phyloP scores from a whole-genome alignment of 1,140 invertebrate genomes.

The Ceratitis capitata region DNA sequence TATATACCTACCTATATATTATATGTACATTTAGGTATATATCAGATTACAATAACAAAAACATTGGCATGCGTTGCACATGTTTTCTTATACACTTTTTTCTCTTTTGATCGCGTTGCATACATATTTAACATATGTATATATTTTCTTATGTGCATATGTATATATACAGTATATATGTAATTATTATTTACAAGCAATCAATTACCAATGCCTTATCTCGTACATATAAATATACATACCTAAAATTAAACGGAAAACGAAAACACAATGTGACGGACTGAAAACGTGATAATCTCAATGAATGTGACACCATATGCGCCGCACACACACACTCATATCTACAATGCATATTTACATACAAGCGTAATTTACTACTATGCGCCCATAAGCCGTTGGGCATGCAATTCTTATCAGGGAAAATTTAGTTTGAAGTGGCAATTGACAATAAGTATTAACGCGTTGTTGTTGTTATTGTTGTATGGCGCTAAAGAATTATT shows the following conservation, averaged over 20 bases:
- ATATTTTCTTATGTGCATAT: too few species aligned
- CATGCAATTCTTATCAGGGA: background rate
- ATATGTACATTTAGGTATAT: background rate
- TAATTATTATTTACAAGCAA: background rate
- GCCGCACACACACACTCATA: background rate
- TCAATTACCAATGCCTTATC: background rate
- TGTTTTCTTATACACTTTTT: background rate
- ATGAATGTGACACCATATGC: background rate
- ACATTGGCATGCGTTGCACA: background rate
- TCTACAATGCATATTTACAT: background rate
- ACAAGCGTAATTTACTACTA: background rate
- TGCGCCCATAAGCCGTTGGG: background rate
- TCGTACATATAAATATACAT: background rate
- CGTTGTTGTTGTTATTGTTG: too few species aligned
- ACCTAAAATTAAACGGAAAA: background rate
- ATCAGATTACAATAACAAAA: background rate
- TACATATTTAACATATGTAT: background rate
- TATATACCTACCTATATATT: too few species aligned
- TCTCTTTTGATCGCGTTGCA: background rate
- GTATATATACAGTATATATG: too few species aligned
- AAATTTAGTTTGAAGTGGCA: background rate
- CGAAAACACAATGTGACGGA: background rate
- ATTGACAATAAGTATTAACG: background rate
- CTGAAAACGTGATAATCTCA: background rate
- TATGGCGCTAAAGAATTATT: background rate